phyloP scores from a whole-genome alignment of 1,140 invertebrate genomes.

The Eupeodes corollae region DNA sequence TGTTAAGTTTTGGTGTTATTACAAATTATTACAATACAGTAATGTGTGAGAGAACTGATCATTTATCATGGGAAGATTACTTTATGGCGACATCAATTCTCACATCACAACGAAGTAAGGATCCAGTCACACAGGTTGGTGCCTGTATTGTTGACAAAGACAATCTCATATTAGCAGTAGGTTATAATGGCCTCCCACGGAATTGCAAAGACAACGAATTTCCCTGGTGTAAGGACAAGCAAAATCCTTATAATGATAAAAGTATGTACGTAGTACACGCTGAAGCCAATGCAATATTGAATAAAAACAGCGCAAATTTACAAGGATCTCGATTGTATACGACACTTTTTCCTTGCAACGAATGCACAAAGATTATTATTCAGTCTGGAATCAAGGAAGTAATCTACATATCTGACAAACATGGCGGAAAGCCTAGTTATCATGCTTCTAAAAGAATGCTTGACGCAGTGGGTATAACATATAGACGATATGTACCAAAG shows the following conservation, averaged over 20 bases:
- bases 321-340: slow-evolving; percentile 77
- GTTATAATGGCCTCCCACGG: slow-evolving; percentile 92
- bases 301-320: slow-evolving; percentile 70
- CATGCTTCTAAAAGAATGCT: slow-evolving; percentile 72
- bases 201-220: slow-evolving; percentile 81
- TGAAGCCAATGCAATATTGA: slow-evolving; percentile 92
- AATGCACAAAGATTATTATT: slow-evolving; percentile 95
- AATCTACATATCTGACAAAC: slow-evolving; percentile 72
- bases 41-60: slow-evolving; percentile 16
- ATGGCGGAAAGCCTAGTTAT: slow-evolving; percentile 52
- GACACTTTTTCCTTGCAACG: slow-evolving; percentile 86
- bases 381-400: slow-evolving; percentile 80
- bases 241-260: slow-evolving; percentile 57
- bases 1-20: too few species aligned
- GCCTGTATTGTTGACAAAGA: slow-evolving; percentile 82
- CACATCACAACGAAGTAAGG: slow-evolving; percentile 79
- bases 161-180: slow-evolving; percentile 84
- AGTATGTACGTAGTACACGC: slow-evolving; percentile 91
- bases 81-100: slow-evolving; percentile 81
- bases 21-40: too few species aligned
- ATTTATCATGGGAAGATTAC: slow-evolving; percentile 68
- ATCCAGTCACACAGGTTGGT: slow-evolving; percentile 85
- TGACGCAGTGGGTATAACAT: slow-evolving; percentile 57
- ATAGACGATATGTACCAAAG: slow-evolving; percentile 21
- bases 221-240: slow-evolving; percentile 63